phyloP scores from a whole-genome alignment of 2,113 vertebrate species.

The Dipodomys stephensi region DNA sequence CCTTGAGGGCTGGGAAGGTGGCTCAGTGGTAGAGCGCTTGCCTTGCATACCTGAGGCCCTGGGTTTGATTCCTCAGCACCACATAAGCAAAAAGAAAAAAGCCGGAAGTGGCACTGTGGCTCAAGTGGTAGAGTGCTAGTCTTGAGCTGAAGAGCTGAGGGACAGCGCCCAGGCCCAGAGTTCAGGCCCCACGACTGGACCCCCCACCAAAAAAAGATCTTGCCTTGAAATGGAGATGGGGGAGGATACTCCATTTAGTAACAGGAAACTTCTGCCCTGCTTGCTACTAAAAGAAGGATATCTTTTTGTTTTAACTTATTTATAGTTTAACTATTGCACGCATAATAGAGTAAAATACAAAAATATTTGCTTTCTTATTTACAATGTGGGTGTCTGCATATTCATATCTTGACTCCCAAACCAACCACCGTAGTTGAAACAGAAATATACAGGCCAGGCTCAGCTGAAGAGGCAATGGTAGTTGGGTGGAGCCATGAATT shows the following conservation, averaged over 20 bases:
- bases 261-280: neutral
- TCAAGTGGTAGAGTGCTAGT: too few species aligned
- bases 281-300: neutral
- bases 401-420: neutral
- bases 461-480: neutral
- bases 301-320: conserved; percentile 2
- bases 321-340: conserved; percentile 45
- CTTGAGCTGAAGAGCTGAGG: too few species aligned
- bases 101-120: too few species aligned
- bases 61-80: too few species aligned
- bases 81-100: too few species aligned
- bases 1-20: neutral
- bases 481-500: neutral
- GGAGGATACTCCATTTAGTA: conserved; percentile 15
- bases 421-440: neutral
- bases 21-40: too few species aligned
- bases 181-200: too few species aligned
- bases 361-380: conserved; percentile 74
- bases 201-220: neutral
- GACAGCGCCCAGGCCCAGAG: too few species aligned
- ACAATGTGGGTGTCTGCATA: neutral
- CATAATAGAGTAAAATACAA: conserved; percentile 39
- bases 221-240: conserved; percentile 35
- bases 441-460: neutral
- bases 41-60: too few species aligned